Base-by-base conservation (phyloP, 2,888 invertebrate genomes). In the Uloborus plumipes region DNA sequence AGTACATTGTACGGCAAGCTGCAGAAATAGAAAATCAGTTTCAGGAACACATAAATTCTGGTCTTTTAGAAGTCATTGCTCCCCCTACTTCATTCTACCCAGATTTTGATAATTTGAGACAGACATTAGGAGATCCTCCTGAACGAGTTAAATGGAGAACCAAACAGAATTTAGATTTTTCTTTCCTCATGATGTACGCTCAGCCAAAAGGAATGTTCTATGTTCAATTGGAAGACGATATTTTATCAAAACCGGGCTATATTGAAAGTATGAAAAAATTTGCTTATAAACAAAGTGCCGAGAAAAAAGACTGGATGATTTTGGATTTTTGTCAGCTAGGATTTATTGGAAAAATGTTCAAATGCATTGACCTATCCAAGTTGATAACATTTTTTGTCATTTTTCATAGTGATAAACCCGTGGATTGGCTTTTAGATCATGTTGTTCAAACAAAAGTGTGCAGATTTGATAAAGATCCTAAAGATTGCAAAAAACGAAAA, bases 401-500 rank as follows among this genome's bases (percentile, higher is more conserved):
- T 92, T 98, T 98, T 89, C 95, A 96, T 89, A 94, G 93, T 88
- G 96, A 97, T 88, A 97, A 98, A 90, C 98, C 98, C 0, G 96
- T 97, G 1, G 98, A 99, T 88, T 99, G 98, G 98, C 91, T 99
- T 13, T 90, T 98, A 15, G 96, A 97, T 87, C 94, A 96, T 88
- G 93, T 97, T 85, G 92, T 98, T 70, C 93, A 94, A 81, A 95
- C 96, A 9, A 95, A 94, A 89, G 94, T 94, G 16, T 99, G 98
- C 90, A 89, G 89, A 77, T 90, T 90, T 67, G 91, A 91, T 85
- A 90, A 90, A 87, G 88, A 89, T 85, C 65, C 96, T 39, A 95
- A 95, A 91, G 92, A 93, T 86, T 98, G 98, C 87, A 92, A 92
- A 86, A 91, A 92, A 86, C 93, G 93, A 70, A 95, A 95, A 88